Evolutionary conservation across 1,140 invertebrate genomes (phyloP).

Genomic region (Melipona quadrifasciata): DNA sequence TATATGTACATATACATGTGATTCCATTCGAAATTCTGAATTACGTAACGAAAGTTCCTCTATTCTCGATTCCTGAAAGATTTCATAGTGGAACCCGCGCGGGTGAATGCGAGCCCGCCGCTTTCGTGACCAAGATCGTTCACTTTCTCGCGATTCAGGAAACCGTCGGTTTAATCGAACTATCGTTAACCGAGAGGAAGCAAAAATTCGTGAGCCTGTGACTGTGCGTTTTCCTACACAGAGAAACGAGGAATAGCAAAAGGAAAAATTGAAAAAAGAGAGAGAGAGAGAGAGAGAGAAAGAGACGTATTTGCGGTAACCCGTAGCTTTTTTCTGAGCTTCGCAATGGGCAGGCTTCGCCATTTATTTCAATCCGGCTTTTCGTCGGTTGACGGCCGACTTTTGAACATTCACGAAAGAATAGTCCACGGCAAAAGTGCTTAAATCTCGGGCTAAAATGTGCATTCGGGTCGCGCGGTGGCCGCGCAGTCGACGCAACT

Average conservation of each 20-base stretch:
- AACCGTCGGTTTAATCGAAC: slow-evolving; percentile 47
- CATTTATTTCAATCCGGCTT: slow-evolving; percentile 63
- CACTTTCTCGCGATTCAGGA: background rate
- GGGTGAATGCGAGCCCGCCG: too few species aligned
- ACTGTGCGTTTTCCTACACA: slow-evolving; percentile 1
- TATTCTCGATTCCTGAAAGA: slow-evolving; percentile 4
- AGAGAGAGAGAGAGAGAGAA: background rate
- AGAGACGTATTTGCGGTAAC: slow-evolving; percentile 11
- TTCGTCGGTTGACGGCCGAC: slow-evolving; percentile 44
- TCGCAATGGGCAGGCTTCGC: background rate
- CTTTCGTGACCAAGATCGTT: background rate
- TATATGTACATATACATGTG: too few species aligned
- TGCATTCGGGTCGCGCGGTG: slow-evolving; percentile 20
- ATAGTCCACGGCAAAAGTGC: slow-evolving; percentile 53
- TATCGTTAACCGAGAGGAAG: slow-evolving; percentile 7
- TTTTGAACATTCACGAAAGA: slow-evolving; percentile 53
- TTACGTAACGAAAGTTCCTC: background rate
- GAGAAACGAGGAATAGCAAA: background rate
- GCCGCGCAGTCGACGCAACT: slow-evolving; percentile 18
- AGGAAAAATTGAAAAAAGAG: background rate
- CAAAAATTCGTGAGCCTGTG: slow-evolving; percentile 44
- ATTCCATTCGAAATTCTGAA: slow-evolving; percentile 34
- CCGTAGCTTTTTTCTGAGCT: slow-evolving; percentile 31
- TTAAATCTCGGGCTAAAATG: slow-evolving; percentile 47
- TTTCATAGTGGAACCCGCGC: background rate